A percentile compares a stretch with the other conserved stretches of the same genome.
These are phyloP conservation scores for Eristalinus aeneus DNA, from an alignment of 2,888 invertebrate genomes.

Conservation along the genomic window DNA sequence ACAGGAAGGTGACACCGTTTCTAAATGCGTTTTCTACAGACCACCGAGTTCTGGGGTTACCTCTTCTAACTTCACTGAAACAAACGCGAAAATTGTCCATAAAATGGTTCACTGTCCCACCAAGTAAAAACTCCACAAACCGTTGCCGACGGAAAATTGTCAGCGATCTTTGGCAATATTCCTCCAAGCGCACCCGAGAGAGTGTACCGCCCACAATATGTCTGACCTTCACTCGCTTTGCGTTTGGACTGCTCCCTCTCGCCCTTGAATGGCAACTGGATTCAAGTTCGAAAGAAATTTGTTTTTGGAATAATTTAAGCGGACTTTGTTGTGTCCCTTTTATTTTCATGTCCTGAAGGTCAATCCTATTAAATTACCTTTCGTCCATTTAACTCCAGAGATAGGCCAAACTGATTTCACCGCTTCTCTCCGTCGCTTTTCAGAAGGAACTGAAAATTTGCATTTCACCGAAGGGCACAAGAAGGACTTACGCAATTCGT, in stretches of 20 bases:
- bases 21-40: too few species aligned
- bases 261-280: not conserved
- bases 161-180: too few species aligned
- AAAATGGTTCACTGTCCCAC: too few species aligned
- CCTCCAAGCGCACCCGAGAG: not conserved
- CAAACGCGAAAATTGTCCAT: too few species aligned
- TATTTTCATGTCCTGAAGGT: conserved; percentile 14
- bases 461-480: not conserved
- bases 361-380: conserved; percentile 2
- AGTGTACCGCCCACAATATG: not conserved
- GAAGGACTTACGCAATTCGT: not conserved
- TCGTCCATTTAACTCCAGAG: conserved; percentile 5
- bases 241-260: not conserved
- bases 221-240: not conserved
- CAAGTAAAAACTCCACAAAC: too few species aligned
- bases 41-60: too few species aligned
- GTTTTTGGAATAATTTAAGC: not conserved
- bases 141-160: too few species aligned
- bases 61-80: too few species aligned
- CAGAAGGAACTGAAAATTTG: not conserved
- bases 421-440: not conserved
- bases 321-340: not conserved
- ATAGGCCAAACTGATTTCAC: not conserved
- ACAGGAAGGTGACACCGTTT: too few species aligned
- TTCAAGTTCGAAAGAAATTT: not conserved